A percentile compares a stretch with the other conserved stretches of the same genome.
Evolutionary conservation across 1,140 invertebrate species (phyloP).

Genomic region (Diploscapter pachys): DNA sequence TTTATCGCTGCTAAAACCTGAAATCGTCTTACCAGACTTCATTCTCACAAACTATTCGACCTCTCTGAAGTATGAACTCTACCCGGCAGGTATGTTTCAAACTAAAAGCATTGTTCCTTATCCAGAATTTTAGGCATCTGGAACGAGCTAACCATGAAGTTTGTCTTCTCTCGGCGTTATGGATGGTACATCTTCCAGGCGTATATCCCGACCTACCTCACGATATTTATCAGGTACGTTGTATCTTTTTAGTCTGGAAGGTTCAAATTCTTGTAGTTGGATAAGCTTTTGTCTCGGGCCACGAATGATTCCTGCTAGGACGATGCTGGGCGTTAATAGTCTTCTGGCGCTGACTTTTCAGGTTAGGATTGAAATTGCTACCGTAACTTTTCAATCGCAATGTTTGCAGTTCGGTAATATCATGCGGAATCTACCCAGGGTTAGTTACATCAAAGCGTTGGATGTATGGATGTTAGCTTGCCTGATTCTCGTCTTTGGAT

Average conservation of each 20-base stretch:
- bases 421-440: too few relatives aligned
- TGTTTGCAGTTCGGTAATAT: conserved; percentile 7
- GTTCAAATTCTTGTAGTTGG: conserved; percentile 39
- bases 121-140: conserved; percentile 22
- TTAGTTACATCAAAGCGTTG: too few relatives aligned
- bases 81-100: conserved; percentile 37
- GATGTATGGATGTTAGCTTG: conserved; percentile 52
- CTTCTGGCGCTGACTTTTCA: conserved; percentile 49
- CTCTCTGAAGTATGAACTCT: conserved; percentile 44
- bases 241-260: not conserved
- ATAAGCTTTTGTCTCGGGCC: conserved; percentile 44
- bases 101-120: too few relatives aligned
- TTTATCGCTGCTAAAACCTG: conserved; percentile 40
- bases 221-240: conserved; percentile 46
- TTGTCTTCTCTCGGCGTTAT: conserved; percentile 43
- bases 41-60: conserved; percentile 46
- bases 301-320: conserved; percentile 50
- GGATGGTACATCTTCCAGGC: conserved; percentile 53
- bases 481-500: conserved; percentile 46
- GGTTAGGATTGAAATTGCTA: conserved; percentile 51
- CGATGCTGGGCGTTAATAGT: conserved; percentile 45
- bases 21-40: conserved; percentile 47
- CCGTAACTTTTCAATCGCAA: conserved; percentile 41
- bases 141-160: conserved; percentile 51
- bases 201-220: conserved; percentile 52